Base-by-base conservation (phyloP, 2,113 vertebrate species). In the Rhinolophus ferrumequinum region DNA sequence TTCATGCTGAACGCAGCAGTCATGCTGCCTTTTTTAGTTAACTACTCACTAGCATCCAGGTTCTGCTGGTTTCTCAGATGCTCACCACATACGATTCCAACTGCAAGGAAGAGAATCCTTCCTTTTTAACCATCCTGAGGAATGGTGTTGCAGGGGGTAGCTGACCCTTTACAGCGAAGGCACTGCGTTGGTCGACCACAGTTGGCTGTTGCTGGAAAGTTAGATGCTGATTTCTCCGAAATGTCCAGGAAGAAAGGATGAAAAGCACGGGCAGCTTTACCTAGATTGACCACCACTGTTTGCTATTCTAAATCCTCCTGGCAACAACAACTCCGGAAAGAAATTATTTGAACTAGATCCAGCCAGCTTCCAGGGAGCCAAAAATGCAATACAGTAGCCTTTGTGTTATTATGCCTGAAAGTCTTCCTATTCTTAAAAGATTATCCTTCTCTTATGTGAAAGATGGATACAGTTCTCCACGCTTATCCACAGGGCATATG, bases 331-430 rank as follows among this genome's bases (percentile, higher is more conserved):
- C 50, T 73, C 54, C 4, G 1, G 69, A 90, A 92, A 86, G 50
- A 91, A 93, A 62, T 94, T 50, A 83, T 83, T 80, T 90, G 86
- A 95, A 75, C 33, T 10, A 22, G 85, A 95, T 92, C 83, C 92
- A 94, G 54, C 58, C 69, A 60, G 73, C 21, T 93, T 93, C 54
- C 70, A 70, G 75, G 82, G 82, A 94, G 64, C 77, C 82, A 18
- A 33, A 41, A 82, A 35, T 77, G 64, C 33, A 38, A 52, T 66
- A 58, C 18, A 24, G 85, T 35, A 52, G 50, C 26, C 44, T 82
- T 93, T 66, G 47, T 85, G 73, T 50, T 80, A 6, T 69, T 21
- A 7, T 33, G 50, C 13, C 11, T 5, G 69, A 79, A 58, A 91
- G 75, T 77, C 91, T 82, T 88, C 58, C 62, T 91, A 33, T 91